phyloP scores from a whole-genome alignment of 2,113 vertebrate genomes.

The Salvelinus sp. region DNA sequence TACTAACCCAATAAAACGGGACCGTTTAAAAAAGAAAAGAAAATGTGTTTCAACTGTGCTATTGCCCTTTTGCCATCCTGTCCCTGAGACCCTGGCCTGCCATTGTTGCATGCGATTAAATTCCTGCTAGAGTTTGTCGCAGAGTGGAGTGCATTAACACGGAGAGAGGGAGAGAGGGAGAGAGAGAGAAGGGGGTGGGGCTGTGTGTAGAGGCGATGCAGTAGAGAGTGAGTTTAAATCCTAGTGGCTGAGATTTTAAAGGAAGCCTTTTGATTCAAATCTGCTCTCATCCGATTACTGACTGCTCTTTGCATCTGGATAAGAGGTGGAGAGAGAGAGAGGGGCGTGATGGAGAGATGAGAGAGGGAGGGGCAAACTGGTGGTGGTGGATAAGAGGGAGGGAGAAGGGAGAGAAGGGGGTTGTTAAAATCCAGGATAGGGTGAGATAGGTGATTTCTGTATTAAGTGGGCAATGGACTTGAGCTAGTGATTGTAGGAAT shows the following conservation, averaged over 20 bases:
- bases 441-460: conserved; percentile 8
- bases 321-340: conserved; percentile 59
- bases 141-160: conserved; percentile 57
- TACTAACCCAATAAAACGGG: conserved; percentile 29
- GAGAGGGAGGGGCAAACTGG: conserved; percentile 10
- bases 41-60: conserved; percentile 40
- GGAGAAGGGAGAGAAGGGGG: conserved; percentile 9
- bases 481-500: not conserved
- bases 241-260: conserved; percentile 74
- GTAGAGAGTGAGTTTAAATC: conserved; percentile 72
- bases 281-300: conserved; percentile 80
- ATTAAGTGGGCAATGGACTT: conserved; percentile 3
- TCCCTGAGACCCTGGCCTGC: conserved; percentile 31
- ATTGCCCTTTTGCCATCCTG: conserved; percentile 55
- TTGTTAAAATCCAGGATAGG: not conserved
- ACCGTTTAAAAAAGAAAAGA: not conserved
- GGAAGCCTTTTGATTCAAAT: conserved; percentile 77
- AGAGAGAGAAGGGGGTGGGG: not conserved
- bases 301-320: conserved; percentile 81
- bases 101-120: conserved; percentile 68
- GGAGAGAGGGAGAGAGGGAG: conserved; percentile 22
- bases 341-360: not conserved
- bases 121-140: conserved; percentile 45
- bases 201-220: conserved; percentile 27
- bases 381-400: conserved; percentile 36